Evolutionary conservation across 2,113 vertebrate species (phyloP).

Genomic region (Sinocyclocheilus anshuiensis): DNA sequence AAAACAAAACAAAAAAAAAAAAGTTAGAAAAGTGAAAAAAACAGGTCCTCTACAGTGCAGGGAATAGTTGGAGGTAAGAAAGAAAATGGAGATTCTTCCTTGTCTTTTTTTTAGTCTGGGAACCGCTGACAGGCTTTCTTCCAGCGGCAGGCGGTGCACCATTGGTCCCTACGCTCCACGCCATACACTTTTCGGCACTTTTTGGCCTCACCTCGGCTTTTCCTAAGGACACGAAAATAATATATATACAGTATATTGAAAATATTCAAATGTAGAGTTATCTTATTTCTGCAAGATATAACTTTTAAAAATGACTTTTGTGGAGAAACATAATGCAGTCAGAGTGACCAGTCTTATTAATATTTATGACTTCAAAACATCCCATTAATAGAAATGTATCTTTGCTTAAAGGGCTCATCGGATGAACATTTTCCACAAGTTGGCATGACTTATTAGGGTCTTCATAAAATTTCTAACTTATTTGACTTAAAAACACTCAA

Average conservation of each 20-base stretch:
- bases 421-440: too few relatives aligned
- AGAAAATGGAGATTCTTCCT: slow-evolving; percentile 21
- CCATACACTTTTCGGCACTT: slow-evolving; percentile 94
- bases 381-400: too few relatives aligned
- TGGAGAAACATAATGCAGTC: too few relatives aligned
- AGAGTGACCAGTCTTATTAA: too few relatives aligned
- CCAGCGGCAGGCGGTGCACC: slow-evolving; percentile 90
- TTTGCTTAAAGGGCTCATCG: too few relatives aligned
- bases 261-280: not conserved
- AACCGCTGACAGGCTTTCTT: slow-evolving; percentile 91
- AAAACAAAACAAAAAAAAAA: slow-evolving; percentile 49
- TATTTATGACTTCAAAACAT: too few relatives aligned
- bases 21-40: slow-evolving; percentile 59
- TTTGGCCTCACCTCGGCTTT: slow-evolving; percentile 88
- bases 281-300: too few relatives aligned
- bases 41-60: slow-evolving; percentile 50
- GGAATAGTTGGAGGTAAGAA: slow-evolving; percentile 18
- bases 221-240: slow-evolving; percentile 71
- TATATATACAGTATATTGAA: not conserved
- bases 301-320: too few relatives aligned
- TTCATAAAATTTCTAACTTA: too few relatives aligned
- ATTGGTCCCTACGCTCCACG: slow-evolving; percentile 86
- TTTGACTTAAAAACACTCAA: too few relatives aligned
- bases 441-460: too few relatives aligned
- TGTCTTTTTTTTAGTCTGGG: slow-evolving; percentile 74